Evolutionary conservation across 2,888 invertebrate species (phyloP).

Genomic region (Philaethria dido): DNA sequence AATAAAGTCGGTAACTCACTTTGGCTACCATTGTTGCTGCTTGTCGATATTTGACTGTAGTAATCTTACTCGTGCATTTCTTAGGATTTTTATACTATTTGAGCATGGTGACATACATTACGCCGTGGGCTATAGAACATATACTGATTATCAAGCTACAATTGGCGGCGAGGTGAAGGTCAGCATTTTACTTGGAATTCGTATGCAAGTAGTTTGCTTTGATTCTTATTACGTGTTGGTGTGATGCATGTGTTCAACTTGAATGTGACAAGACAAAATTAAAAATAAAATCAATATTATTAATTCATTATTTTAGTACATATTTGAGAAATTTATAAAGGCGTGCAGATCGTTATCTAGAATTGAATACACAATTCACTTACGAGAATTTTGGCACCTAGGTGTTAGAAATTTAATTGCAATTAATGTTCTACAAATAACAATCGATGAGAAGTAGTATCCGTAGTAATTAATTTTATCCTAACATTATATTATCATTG

Average conservation of each 20-base stretch:
- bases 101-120: slow-evolving; percentile 26
- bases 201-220: slow-evolving; percentile 41
- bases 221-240: slow-evolving; percentile 38
- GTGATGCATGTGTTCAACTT: slow-evolving; percentile 44
- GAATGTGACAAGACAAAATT: slow-evolving; percentile 29
- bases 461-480: too few species aligned
- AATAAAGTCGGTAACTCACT: slow-evolving; percentile 16
- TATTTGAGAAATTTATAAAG: background rate
- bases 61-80: slow-evolving; percentile 15
- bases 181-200: slow-evolving; percentile 36
- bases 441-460: background rate
- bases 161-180: slow-evolving; percentile 60
- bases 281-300: slow-evolving; percentile 10
- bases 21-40: slow-evolving; percentile 40
- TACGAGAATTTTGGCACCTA: slow-evolving; percentile 1
- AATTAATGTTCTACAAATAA: background rate
- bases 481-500: too few species aligned
- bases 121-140: slow-evolving; percentile 36
- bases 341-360: background rate
- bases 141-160: slow-evolving; percentile 35
- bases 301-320: background rate
- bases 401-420: background rate
- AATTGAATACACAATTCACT: slow-evolving; percentile 7
- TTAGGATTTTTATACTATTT: slow-evolving; percentile 37
- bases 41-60: slow-evolving; percentile 36